Conservation (phyloP, 2,797 vertebrate genomes). For the Xenops minutus region DNA sequence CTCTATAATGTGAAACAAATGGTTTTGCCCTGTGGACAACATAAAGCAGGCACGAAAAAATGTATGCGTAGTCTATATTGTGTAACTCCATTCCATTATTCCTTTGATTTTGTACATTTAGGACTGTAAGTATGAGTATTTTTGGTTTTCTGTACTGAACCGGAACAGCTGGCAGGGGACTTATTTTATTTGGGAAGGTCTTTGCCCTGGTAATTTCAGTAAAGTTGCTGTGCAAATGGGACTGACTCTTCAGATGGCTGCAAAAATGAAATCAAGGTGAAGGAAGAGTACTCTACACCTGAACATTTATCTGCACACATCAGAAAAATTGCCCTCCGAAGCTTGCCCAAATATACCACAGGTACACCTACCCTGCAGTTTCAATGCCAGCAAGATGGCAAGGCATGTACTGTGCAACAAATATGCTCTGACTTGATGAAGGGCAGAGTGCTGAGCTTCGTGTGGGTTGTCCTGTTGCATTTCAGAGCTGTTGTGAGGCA, state of each 20-base stretch:
- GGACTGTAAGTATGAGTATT: neutral
- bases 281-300: neutral
- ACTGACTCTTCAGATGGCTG: neutral
- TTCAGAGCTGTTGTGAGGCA: neutral
- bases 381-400: neutral
- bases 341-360: neutral
- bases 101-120: neutral
- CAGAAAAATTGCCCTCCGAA: neutral
- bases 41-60: constrained; percentile 27
- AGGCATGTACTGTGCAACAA: accelerated
- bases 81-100: constrained; percentile 26
- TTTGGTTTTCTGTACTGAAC: constrained; percentile 31
- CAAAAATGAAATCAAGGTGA: neutral
- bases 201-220: constrained; percentile 44
- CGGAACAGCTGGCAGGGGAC: constrained; percentile 27
- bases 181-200: constrained; percentile 31
- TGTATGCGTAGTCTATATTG: neutral
- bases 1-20: neutral
- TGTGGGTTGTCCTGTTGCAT: neutral
- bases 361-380: neutral
- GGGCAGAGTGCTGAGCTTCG: accelerated
- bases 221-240: neutral
- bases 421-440: neutral
- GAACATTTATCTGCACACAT: neutral
- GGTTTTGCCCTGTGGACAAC: neutral